These are phyloP conservation scores for Sebastiscus tertius DNA, from an alignment of 2,797 vertebrate species.

Conservation along the genomic window DNA sequence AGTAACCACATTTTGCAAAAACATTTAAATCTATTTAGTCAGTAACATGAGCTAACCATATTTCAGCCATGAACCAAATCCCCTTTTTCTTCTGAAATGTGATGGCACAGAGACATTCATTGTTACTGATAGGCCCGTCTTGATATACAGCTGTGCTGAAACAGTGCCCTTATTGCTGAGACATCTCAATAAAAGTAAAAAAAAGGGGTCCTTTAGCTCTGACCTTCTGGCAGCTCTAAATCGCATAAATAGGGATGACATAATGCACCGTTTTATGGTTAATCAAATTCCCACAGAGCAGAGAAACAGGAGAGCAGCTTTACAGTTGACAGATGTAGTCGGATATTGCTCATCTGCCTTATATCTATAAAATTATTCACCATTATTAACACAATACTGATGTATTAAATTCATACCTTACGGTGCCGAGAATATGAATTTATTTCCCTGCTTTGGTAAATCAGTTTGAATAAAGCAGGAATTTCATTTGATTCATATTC, in stretches of 20 bases:
- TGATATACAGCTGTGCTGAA: slow-evolving; percentile 80
- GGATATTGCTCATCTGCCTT: slow-evolving; percentile 62
- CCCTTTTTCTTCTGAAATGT: slow-evolving; percentile 49
- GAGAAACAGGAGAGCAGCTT: slow-evolving; percentile 64
- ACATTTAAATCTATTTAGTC: slow-evolving; percentile 25
- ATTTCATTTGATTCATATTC: slow-evolving; percentile 57
- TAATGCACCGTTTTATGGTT: slow-evolving; percentile 84
- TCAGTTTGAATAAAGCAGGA: slow-evolving; percentile 34
- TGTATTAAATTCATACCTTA: neutral
- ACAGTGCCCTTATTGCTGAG: slow-evolving; percentile 80
- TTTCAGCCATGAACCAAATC: slow-evolving; percentile 35
- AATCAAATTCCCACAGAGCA: slow-evolving; percentile 83
- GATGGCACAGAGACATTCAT: slow-evolving; percentile 75
- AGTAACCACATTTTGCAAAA: slow-evolving; percentile 19
- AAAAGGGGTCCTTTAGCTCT: slow-evolving; percentile 63
- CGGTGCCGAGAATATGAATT: neutral
- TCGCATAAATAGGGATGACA: slow-evolving; percentile 81
- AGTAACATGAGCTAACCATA: slow-evolving; percentile 38
- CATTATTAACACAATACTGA: slow-evolving; percentile 6
- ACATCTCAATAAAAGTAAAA: slow-evolving; percentile 80
- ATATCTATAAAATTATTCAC: slow-evolving; percentile 35
- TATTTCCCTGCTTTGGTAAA: slow-evolving; percentile 21
- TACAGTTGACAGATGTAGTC: slow-evolving; percentile 73
- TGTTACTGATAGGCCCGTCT: slow-evolving; percentile 59
- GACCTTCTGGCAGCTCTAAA: slow-evolving; percentile 81